Evolutionary conservation across 2,888 invertebrate genomes (phyloP).

Genomic region (Acanthopleura granulata): DNA sequence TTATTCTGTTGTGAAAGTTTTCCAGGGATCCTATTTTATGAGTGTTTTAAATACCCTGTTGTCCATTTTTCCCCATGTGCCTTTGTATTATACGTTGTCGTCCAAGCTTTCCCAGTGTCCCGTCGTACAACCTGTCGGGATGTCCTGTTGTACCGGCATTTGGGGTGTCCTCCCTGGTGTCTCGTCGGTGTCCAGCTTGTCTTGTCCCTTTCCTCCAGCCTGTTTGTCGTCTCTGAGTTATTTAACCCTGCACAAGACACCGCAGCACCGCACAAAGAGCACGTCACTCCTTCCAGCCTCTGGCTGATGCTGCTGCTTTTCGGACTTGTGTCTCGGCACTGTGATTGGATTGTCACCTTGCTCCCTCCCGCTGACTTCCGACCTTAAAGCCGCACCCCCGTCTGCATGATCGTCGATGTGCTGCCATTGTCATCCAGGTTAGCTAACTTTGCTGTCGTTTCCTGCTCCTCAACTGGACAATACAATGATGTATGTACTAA

Average conservation of each 20-base stretch:
- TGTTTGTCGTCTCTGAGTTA: neutral
- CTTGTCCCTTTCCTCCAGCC: neutral
- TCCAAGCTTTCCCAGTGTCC: too few species aligned
- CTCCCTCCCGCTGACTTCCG: neutral
- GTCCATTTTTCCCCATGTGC: too few species aligned
- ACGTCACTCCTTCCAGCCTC: slow-evolving; percentile 11
- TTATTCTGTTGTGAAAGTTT: too few species aligned
- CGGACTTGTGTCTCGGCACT: neutral
- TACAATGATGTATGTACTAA: neutral
- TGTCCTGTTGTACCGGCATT: too few species aligned
- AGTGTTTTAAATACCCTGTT: too few species aligned
- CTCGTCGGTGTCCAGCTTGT: neutral
- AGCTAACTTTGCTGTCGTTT: neutral
- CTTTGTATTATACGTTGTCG: too few species aligned
- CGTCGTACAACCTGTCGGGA: too few species aligned
- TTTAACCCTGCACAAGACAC: slow-evolving; percentile 9
- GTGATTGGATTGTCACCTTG: slow-evolving; percentile 11
- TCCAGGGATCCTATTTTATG: too few species aligned
- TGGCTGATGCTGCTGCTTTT: neutral
- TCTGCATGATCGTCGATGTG: slow-evolving; percentile 14
- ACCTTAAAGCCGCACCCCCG: slow-evolving; percentile 12
- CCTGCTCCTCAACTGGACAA: neutral
- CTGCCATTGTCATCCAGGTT: slow-evolving; percentile 9
- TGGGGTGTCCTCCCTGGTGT: too few species aligned
- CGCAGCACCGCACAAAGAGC: slow-evolving; percentile 17